Evolutionary conservation across 37 sponge, comb jelly and placozoan genomes (phyloP), one percentile per base, ranked within the genome.

Genomic region (Agelas oroides): DNA sequence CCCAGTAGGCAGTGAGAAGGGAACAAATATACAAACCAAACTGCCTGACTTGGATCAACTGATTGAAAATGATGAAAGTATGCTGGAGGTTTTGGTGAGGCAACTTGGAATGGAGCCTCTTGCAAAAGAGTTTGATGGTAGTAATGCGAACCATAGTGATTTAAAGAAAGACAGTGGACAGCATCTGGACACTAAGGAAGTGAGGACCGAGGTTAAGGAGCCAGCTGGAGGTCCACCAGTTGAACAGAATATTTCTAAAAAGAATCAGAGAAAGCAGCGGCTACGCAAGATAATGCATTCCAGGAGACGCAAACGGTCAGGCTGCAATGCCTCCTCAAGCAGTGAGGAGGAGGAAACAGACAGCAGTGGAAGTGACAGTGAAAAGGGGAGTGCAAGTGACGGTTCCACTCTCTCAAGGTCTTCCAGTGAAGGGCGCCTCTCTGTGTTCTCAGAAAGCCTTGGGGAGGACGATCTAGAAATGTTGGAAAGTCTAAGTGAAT

Each of bases 401-500:
- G 60, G 19, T 25, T 0, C 14, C 46, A 46, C 46, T 46, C 46
- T 69, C 27, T 30, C 59, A 54, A 23, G 21, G n/a, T 46, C 58
- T 32, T 62, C 70, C 28, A 67, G 70, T 71, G 87, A 70, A 36
- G 71, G 39, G 11, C 68, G 64, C 52, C 83, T 88, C 0, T 76
- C 77, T 30, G 30, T 76, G 37, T 53, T 80, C 30, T 58, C 68
- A 20, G 76, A 88, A 41, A 72, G 36, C 55, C 23, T 72, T 33
- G 60, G 75, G 13, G 81, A 68, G 28, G 81, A 80, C 63, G 83
- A 82, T 32, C 59, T 82, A 19, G 83, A 88, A 21, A 19, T 88
- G 61, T 39, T 88, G 55, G 73, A 82, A 21, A 88, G 89, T 59
- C 38, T 88, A 18, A 80, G 81, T 73, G 90, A 79, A 18, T 71